Evolutionary conservation across 1,140 invertebrate genomes (phyloP).

Genomic region (Temnothorax longispinosus): DNA sequence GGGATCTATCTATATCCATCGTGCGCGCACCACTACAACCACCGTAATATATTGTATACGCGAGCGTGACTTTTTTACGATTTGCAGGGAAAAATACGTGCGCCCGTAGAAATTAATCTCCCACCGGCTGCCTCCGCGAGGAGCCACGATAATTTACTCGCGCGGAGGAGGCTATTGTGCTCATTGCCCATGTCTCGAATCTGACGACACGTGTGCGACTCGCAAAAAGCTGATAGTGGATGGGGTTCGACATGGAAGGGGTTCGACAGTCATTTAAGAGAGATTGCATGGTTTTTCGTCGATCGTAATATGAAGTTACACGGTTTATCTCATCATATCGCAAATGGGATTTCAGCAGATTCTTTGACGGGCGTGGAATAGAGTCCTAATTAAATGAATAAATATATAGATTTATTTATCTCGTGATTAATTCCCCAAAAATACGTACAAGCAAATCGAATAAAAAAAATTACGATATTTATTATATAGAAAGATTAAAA

Average conservation of each 20-base stretch:
- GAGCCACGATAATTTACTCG: constrained; percentile 40
- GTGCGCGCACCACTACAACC: neutral
- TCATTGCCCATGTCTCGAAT: constrained; percentile 35
- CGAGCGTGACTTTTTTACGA: neutral
- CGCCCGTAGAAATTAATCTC: constrained; percentile 53
- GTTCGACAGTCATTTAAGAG: constrained; percentile 26
- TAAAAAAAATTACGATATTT: neutral
- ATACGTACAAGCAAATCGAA: neutral
- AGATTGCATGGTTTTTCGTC: neutral
- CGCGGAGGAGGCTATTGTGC: neutral
- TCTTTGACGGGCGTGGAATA: neutral
- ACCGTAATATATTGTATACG: constrained; percentile 22
- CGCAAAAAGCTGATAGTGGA: constrained; percentile 36
- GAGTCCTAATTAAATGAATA: neutral
- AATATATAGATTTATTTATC: neutral
- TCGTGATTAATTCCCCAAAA: neutral
- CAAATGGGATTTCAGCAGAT: neutral
- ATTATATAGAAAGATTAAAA: neutral
- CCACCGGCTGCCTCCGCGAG: constrained; percentile 6
- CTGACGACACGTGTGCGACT: constrained; percentile 29
- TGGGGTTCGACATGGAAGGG: neutral
- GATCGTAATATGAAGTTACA: neutral
- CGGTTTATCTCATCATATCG: neutral
- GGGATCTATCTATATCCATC: constrained; percentile 14
- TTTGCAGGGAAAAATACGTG: constrained; percentile 3